Percentiles rank a stretch among this genome's conserved stretches.
Conservation (phyloP, 30 jellyfish, hydroid and myxozoan genomes). For the Thelohanellus kitauei region DNA sequence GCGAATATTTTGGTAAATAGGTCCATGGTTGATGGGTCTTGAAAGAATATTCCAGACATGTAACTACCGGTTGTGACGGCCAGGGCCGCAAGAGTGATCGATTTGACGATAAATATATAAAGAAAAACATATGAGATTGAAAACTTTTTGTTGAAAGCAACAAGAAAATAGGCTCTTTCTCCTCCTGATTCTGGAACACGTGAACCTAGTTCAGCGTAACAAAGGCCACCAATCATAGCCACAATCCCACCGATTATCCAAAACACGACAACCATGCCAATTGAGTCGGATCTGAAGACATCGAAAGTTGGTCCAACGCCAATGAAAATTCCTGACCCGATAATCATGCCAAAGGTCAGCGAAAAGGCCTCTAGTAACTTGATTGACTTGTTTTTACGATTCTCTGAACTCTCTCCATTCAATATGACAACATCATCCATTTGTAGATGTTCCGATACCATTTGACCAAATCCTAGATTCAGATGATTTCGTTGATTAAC, state of each 20-base stretch:
- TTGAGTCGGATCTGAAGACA: neutral
- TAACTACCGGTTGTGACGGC: neutral
- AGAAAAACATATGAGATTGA: too few relatives aligned
- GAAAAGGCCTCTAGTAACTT: neutral
- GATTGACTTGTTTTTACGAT: too few relatives aligned
- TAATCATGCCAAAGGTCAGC: neutral
- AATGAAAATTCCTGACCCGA: neutral
- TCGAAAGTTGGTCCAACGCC: neutral
- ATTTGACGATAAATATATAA: neutral
- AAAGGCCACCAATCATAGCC: neutral
- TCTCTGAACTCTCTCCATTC: too few relatives aligned
- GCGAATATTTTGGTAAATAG: neutral
- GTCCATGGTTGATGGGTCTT: neutral
- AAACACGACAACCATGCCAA: neutral
- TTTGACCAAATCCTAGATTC: too few relatives aligned
- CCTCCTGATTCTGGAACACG: neutral
- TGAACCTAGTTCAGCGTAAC: neutral
- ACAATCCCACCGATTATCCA: conserved; percentile 1
- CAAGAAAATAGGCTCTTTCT: neutral
- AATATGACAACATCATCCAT: too few relatives aligned
- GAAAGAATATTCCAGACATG: neutral
- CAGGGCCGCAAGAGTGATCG: neutral
- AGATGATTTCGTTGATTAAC: too few relatives aligned
- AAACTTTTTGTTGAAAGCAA: neutral
- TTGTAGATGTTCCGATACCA: too few relatives aligned